These are phyloP conservation scores for Rhagologus leucostigma DNA, from an alignment of 2,113 vertebrate species.

Conservation along the genomic window DNA sequence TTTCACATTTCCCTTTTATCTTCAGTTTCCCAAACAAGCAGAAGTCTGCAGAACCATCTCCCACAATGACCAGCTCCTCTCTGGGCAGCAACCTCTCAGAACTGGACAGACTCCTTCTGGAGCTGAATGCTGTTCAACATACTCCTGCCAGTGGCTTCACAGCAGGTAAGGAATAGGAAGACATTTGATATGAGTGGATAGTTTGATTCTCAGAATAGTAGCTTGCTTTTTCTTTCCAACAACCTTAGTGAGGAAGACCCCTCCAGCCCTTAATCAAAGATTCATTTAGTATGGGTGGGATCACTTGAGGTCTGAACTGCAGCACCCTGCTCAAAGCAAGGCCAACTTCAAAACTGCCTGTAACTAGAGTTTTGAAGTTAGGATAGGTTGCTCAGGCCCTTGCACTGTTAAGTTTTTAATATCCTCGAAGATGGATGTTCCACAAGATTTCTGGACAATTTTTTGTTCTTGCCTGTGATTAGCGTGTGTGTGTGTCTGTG, in stretches of 20 bases:
- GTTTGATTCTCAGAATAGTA: background rate
- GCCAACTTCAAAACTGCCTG: background rate
- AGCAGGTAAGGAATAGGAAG: slow-evolving; percentile 73
- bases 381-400: background rate
- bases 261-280: background rate
- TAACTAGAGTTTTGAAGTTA: background rate
- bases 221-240: background rate
- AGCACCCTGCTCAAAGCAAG: background rate
- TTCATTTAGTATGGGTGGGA: background rate
- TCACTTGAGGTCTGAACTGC: background rate
- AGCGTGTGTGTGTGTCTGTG: background rate
- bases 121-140: slow-evolving; percentile 93
- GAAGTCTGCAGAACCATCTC: slow-evolving; percentile 87
- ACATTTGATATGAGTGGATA: background rate
- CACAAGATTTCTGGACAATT: background rate
- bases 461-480: background rate
- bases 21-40: slow-evolving; percentile 96
- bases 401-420: background rate
- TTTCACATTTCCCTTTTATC: background rate
- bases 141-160: slow-evolving; percentile 80
- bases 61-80: slow-evolving; percentile 85
- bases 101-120: slow-evolving; percentile 91
- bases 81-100: slow-evolving; percentile 95
- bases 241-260: background rate
- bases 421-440: background rate